Evolutionary conservation across 2,113 vertebrate genomes (phyloP), one percentile per base, ranked within the genome.

Genomic region (Erpornis zantholeuca): DNA sequence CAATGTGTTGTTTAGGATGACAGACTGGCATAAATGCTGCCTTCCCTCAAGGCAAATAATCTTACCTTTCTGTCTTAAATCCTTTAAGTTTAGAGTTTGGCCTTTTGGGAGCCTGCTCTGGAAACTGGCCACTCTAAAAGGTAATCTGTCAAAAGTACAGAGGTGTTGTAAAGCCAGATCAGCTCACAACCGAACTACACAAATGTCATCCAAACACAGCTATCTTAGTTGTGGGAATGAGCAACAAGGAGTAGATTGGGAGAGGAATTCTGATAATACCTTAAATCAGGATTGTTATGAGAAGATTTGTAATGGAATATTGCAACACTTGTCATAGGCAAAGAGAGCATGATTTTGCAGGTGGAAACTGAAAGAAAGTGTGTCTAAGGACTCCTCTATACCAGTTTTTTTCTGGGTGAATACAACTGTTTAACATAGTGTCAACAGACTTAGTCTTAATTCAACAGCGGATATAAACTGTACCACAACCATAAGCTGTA

Each of bases 241-340:
- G 18, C 38, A 82, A 27, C 0, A 1, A 52, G 15, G 6, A 6
- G 8, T 19, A n/a, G 40, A 29, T 6, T 27, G 15, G 3, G 3
- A 13, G 6, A 69, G 7, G 7, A 24, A 36, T 69, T 71, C 29
- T 91, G 50, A 38, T 28, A 70, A 36, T 45, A 36, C 10, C 15
- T 69, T 36, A 56, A 76, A 8, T 35, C 29, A 65, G 33, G n/a
- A 40, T 15, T n/a, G 23, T 38, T 73, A 16, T 1, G 1, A 52
- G 29, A 38, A 88, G 16, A 6, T 85, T 71, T 64, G 6, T 31
- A 27, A 44, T 15, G 12, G 23, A 85, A n/a, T 72, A 31, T n/a
- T 36, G 7, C 0, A 3, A 42, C 11, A 72, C 66, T 36, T 47
- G 4, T 60, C 59, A 22, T 2, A 9, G 27, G 17, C 5, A 57